Percentiles rank a stretch among this genome's conserved stretches.
Conservation (phyloP, 2,797 vertebrate species). For the Xenopus petersii region DNA sequence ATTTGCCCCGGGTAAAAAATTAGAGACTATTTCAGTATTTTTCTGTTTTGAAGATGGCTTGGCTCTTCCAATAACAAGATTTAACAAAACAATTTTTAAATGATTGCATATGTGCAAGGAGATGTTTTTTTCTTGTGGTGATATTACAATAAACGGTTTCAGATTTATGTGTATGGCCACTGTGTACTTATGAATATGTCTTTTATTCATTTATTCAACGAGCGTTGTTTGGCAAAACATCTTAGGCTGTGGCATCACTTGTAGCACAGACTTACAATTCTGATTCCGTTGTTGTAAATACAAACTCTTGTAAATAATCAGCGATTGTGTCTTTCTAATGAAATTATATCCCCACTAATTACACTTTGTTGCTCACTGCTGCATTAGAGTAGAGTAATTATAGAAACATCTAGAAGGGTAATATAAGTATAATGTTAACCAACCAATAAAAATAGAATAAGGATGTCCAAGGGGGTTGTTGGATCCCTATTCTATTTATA, state of each 20-base stretch:
- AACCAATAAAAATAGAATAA: too few relatives aligned
- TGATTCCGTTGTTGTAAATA: too few relatives aligned
- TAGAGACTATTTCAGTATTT: background rate
- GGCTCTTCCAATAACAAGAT: background rate
- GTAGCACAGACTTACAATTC: too few relatives aligned
- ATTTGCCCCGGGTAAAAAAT: background rate
- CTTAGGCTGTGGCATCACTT: conserved; percentile 8
- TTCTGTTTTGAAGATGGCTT: background rate
- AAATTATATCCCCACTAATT: background rate
- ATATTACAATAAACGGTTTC: conserved; percentile 2
- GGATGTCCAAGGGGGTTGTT: too few relatives aligned
- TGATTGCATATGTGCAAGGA: background rate
- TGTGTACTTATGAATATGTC: background rate
- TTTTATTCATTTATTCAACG: conserved; percentile 13
- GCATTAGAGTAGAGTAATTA: background rate
- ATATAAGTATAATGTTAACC: too few relatives aligned
- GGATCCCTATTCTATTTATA: too few relatives aligned
- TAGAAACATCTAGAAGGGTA: background rate
- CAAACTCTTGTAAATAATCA: too few relatives aligned
- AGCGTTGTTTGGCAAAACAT: conserved; percentile 27
- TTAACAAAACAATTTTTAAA: background rate
- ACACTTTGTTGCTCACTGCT: background rate
- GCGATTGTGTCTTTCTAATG: background rate
- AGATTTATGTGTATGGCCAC: conserved; percentile 9
- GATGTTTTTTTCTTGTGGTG: conserved; percentile 13